These are phyloP conservation scores for Felis catus DNA, from an alignment of 2,113 vertebrate genomes.

Conservation along the genomic window F.catus_Fca126_mat1.0 CM031421.1:24116501-24117000, in stretches of 20 bases:
- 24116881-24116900: no score
- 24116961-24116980: no score
- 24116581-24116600: background rate
- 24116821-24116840: background rate
- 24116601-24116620: background rate
- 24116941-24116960: no score
- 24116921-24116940: no score
- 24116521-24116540: slow-evolving; percentile 60
- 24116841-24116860: background rate
- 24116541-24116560: slow-evolving; percentile 57
- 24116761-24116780: background rate
- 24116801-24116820: slow-evolving; percentile 22
- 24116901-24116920: no score
- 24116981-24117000: no score
- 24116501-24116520: slow-evolving; percentile 66
- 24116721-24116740: background rate
- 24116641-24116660: background rate
- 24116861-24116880: no score
- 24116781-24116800: background rate
- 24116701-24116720: background rate
- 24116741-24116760: background rate
- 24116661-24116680: background rate
- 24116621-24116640: background rate
- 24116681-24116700: background rate
- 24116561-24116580: background rate